phyloP scores from a whole-genome alignment of 2,113 vertebrate genomes.

The Neogale vison region DNA sequence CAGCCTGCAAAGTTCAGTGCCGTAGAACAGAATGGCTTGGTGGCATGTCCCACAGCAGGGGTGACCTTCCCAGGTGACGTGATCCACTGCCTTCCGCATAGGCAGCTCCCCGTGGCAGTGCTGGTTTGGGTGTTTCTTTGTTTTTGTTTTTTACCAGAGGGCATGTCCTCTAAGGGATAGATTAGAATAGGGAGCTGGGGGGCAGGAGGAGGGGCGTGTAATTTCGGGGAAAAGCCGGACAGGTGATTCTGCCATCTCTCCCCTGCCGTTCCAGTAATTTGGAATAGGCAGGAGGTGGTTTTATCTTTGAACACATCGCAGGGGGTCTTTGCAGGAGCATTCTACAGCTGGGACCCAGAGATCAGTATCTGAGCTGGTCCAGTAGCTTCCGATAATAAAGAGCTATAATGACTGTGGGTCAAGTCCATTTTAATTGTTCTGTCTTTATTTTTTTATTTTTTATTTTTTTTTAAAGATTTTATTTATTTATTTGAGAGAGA shows the following conservation, averaged over 20 bases:
- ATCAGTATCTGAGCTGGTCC: background rate
- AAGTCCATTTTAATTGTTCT: background rate
- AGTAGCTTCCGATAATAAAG: background rate
- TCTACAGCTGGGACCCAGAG: background rate
- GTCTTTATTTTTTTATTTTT: no score
- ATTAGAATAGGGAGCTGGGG: background rate
- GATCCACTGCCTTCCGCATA: background rate
- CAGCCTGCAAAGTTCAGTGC: background rate
- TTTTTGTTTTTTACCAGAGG: background rate
- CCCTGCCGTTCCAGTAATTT: background rate
- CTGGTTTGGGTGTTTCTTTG: background rate
- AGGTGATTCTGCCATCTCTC: background rate
- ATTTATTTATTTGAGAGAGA: no score
- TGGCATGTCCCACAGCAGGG: background rate
- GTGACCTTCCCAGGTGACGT: accelerated
- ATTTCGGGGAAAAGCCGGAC: background rate
- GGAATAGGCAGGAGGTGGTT: background rate
- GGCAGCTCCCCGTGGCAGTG: background rate
- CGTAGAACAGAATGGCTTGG: no score
- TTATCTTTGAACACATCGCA: no score
- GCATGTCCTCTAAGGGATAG: background rate
- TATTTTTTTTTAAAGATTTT: no score
- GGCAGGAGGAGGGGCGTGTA: background rate
- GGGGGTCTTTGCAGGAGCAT: background rate
- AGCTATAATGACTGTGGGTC: background rate